Percentiles rank a stretch among this genome's conserved stretches.
Evolutionary conservation across 2,888 invertebrate genomes (phyloP).

Genomic region (Chesias legatella): DNA sequence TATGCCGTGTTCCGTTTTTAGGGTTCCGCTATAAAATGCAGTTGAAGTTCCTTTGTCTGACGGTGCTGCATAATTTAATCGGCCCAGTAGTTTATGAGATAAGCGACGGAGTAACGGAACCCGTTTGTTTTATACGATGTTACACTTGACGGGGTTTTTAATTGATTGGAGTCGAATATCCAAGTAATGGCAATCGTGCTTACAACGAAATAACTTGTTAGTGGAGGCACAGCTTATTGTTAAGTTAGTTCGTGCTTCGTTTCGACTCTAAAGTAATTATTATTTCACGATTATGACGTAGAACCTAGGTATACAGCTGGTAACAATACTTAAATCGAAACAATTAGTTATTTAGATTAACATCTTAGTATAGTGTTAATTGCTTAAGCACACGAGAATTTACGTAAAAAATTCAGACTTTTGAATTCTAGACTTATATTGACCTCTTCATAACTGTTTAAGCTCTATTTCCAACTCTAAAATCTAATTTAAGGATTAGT

Average conservation of each 20-base stretch:
- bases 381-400: slow-evolving; percentile 3
- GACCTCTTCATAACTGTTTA: no score
- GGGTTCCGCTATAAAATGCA: slow-evolving; percentile 16
- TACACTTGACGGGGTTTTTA: slow-evolving; percentile 36
- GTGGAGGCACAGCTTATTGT: slow-evolving; percentile 29
- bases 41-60: slow-evolving; percentile 9
- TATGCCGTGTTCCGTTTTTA: slow-evolving; percentile 33
- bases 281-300: slow-evolving; percentile 42
- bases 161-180: slow-evolving; percentile 46
- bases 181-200: slow-evolving; percentile 51
- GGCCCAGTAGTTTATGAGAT: slow-evolving; percentile 14
- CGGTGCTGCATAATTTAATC: slow-evolving; percentile 16
- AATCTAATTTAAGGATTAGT: slow-evolving; percentile 3
- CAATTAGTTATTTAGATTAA: slow-evolving; percentile 19
- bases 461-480: neutral
- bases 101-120: slow-evolving; percentile 16
- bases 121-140: slow-evolving; percentile 13
- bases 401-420: no score
- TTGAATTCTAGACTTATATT: no score
- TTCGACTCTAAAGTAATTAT: slow-evolving; percentile 39
- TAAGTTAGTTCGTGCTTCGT: slow-evolving; percentile 18
- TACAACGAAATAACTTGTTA: slow-evolving; percentile 50
- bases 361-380: slow-evolving; percentile 23
- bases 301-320: slow-evolving; percentile 4
- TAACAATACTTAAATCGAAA: slow-evolving; percentile 14